A percentile compares a stretch with the other conserved stretches of the same genome.
phyloP scores from a whole-genome alignment of 2,797 vertebrate species.

The Sebastes matsubarae region DNA sequence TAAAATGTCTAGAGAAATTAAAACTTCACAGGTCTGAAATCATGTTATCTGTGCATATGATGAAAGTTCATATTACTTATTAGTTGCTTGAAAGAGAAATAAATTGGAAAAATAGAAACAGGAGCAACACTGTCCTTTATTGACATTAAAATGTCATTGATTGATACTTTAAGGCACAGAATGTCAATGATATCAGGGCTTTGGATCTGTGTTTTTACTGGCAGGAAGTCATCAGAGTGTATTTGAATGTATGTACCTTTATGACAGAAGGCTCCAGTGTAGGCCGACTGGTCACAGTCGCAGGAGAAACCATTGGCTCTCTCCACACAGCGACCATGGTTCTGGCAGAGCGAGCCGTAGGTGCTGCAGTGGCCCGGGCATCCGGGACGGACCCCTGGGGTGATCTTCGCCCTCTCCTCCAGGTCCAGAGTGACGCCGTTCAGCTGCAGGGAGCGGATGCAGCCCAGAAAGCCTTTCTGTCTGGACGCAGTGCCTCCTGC shows the following conservation, averaged over 20 bases:
- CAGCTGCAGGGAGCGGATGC: slow-evolving; percentile 88
- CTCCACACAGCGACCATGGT: slow-evolving; percentile 89
- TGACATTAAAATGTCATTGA: not conserved
- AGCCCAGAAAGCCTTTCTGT: slow-evolving; percentile 91
- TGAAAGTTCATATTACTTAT: not conserved
- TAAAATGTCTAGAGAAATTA: not conserved
- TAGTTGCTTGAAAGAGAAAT: not conserved
- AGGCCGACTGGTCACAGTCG: slow-evolving; percentile 87
- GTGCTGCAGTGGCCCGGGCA: slow-evolving; percentile 93
- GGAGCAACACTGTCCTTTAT: not conserved
- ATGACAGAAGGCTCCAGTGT: slow-evolving; percentile 87
- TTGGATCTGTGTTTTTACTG: not conserved
- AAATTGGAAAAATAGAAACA: not conserved
- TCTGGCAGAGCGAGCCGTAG: slow-evolving; percentile 87
- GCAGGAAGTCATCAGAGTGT: not conserved
- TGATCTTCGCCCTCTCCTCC: slow-evolving; percentile 88
- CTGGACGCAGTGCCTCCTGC: slow-evolving; percentile 91
- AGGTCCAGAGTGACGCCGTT: slow-evolving; percentile 90
- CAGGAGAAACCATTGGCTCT: slow-evolving; percentile 86
- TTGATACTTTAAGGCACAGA: not conserved
- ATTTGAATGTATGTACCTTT: slow-evolving; percentile 47
- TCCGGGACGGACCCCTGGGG: slow-evolving; percentile 87
- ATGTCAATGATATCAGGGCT: not conserved
- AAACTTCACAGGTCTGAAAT: not conserved
- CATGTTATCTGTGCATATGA: not conserved